Evolutionary conservation across 2,113 vertebrate species (phyloP).

Genomic region (Conger conger): DNA sequence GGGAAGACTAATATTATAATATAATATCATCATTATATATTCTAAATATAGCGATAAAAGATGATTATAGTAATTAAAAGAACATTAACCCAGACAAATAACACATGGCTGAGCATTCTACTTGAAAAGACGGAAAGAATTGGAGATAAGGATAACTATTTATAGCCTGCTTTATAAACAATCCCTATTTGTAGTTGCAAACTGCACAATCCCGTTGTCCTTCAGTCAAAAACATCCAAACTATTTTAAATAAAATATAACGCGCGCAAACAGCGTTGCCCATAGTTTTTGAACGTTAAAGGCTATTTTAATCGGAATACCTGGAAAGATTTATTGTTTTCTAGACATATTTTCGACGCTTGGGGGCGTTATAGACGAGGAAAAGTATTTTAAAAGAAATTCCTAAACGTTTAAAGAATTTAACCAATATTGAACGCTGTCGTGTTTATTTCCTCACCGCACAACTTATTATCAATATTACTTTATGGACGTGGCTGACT

Average conservation of each 20-base stretch:
- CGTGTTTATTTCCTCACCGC: too few species aligned
- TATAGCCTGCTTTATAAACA: too few species aligned
- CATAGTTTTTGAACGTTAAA: background rate
- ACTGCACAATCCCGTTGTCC: background rate
- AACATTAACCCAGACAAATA: too few species aligned
- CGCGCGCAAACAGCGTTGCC: background rate
- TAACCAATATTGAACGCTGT: too few species aligned
- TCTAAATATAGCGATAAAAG: too few species aligned
- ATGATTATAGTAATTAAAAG: too few species aligned
- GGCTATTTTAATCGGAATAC: background rate
- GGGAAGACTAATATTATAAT: slow-evolving; percentile 28
- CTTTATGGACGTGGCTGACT: too few species aligned
- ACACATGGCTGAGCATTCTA: too few species aligned
- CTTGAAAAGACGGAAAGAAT: too few species aligned
- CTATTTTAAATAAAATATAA: background rate
- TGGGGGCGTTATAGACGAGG: background rate
- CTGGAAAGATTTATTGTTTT: background rate
- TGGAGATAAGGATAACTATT: background rate
- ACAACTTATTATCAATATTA: too few species aligned
- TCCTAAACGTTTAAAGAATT: too few species aligned
- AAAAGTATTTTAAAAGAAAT: background rate
- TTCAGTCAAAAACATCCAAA: background rate
- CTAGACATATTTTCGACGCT: background rate
- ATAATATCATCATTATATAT: too few species aligned
- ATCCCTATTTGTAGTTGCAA: background rate